Percentiles rank a stretch among this genome's conserved stretches.
Evolutionary conservation across 2,113 vertebrate genomes (phyloP).

Genomic region (Mystacornis crossleyi): DNA sequence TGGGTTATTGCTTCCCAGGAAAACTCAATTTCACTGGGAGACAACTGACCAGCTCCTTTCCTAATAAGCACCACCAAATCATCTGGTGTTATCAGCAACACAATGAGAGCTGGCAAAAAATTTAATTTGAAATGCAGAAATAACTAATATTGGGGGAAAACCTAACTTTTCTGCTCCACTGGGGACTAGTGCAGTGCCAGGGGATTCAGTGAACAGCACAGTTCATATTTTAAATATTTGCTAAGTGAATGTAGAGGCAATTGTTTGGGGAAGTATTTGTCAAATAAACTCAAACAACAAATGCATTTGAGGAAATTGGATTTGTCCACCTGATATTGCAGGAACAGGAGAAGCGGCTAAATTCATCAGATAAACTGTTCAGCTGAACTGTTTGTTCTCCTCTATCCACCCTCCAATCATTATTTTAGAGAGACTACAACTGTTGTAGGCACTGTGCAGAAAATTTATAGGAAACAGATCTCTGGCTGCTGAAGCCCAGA

Average conservation of each 20-base stretch:
- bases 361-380: constrained; percentile 60
- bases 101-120: background rate
- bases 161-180: background rate
- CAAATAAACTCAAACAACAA: constrained; percentile 62
- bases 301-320: constrained; percentile 62
- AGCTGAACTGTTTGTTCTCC: constrained; percentile 53
- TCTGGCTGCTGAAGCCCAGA: background rate
- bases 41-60: constrained; percentile 30
- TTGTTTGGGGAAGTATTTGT: constrained; percentile 53
- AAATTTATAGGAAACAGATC: constrained; percentile 36
- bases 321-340: constrained; percentile 60
- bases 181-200: background rate
- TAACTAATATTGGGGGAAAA: background rate
- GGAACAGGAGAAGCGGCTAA: constrained; percentile 25
- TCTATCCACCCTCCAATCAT: constrained; percentile 32
- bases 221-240: constrained; percentile 52
- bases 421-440: constrained; percentile 48
- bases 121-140: constrained; percentile 7
- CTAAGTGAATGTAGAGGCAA: constrained; percentile 43
- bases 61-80: background rate
- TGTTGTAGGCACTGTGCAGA: background rate
- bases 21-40: background rate
- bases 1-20: constrained; percentile 29
- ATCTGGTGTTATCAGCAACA: background rate
- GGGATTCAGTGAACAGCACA: background rate